These are phyloP conservation scores for Betta splendens DNA, from an alignment of 2,797 vertebrate genomes.

Conservation along the genomic window DNA sequence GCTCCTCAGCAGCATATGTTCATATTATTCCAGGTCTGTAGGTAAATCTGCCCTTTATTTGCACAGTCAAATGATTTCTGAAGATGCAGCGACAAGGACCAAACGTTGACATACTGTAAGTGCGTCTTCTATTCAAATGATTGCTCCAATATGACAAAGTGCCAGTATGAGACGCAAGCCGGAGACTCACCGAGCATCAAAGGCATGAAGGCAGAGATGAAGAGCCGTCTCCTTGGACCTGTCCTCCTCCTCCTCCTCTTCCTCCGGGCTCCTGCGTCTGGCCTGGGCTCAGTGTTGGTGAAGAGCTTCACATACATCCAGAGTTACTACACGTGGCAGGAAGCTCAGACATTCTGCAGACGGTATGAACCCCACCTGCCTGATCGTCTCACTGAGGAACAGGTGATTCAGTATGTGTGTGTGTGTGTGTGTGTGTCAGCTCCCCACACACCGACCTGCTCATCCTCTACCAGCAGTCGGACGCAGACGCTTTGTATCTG, in stretches of 20 bases:
- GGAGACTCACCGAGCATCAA: neutral
- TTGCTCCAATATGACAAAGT: neutral
- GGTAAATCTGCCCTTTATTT: slow-evolving; percentile 36
- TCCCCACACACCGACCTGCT: slow-evolving; percentile 3
- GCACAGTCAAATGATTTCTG: slow-evolving; percentile 46
- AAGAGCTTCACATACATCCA: fast-evolving
- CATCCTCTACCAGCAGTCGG: neutral
- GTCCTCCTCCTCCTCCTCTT: slow-evolving; percentile 17
- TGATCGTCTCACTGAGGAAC: too few species aligned
- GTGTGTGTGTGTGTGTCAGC: too few species aligned
- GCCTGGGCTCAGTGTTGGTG: slow-evolving; percentile 10
- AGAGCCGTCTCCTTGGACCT: neutral
- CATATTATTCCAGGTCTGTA: neutral
- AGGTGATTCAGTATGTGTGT: too few species aligned
- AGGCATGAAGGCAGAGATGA: neutral
- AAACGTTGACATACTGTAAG: neutral
- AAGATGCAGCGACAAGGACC: neutral
- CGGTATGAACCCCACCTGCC: slow-evolving; percentile 15
- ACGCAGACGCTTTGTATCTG: fast-evolving
- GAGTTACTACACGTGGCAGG: fast-evolving
- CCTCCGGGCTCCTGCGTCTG: slow-evolving; percentile 13
- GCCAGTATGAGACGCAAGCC: neutral
- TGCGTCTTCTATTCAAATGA: slow-evolving; percentile 30
- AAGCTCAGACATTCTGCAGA: slow-evolving; percentile 14
- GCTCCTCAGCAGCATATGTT: neutral